Evolutionary conservation across 1,140 invertebrate species (phyloP), one percentile per base, ranked within the genome.

Genomic region (Dolichoris vasculosae): DNA sequence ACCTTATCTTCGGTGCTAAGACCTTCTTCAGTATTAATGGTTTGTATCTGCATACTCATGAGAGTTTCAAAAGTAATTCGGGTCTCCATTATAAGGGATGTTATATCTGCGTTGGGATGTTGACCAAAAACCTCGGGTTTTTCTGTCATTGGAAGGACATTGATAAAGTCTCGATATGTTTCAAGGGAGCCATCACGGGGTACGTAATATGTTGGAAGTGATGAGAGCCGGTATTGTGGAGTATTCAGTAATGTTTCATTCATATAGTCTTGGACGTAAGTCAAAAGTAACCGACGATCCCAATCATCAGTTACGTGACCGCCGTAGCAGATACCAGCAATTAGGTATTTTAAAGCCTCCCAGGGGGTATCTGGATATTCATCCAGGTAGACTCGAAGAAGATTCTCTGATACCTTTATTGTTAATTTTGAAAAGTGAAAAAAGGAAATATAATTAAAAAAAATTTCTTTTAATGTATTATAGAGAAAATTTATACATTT

Each of bases 261-360:
- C 92, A 97, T 97, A 93, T 95, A 97, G 89, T 97, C 95, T 89
- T 96, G 95, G 79, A 97, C 96, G 90, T 98, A 98, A 1, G 96
- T 97, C 82, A 95, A 94, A 30, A 98, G 88, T 32, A 98, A 94
- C 26, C 97, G 93, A 88, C 97, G 95, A 93, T 98, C 98, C 97
- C 97, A 98, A 91, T 98, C 97, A 91, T 99, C 97, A 7, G 98
- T 98, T 81, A 99, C 97, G 92, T 98, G 98, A 0, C 98, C 98
- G 32, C 98, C 98, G 89, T 99, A 98, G 95, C 97, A 98, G 87
- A 98, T 97, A 89, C 97, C 97, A 7, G 97, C 97, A 91, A 98
- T 97, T 67, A 98, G 92, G 92, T 98, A 98, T 87, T 97, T 96
- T 75, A 99, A 93, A 71, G 98, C 97, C 89, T 97, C 97, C 97